These are phyloP conservation scores for Drosophila rellima DNA, from an alignment of 2,888 invertebrate genomes.

Conservation along the genomic window DNA sequence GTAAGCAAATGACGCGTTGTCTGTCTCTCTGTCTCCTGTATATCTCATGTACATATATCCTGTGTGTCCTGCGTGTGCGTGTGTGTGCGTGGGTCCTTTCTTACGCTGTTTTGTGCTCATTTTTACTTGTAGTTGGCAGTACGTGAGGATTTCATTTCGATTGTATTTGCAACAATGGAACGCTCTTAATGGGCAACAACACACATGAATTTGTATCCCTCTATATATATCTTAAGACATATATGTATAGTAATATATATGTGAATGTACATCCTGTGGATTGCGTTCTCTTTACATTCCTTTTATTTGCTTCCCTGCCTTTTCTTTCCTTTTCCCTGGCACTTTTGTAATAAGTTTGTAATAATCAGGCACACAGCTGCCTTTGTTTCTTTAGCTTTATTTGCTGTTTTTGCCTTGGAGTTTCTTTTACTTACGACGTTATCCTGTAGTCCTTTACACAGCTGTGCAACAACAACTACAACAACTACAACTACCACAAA, in stretches of 20 bases:
- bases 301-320: neutral
- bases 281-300: constrained; percentile 33
- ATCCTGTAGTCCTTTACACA: constrained; percentile 49
- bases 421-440: constrained; percentile 43
- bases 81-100: constrained; percentile 33
- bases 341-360: constrained; percentile 67
- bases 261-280: constrained; percentile 26
- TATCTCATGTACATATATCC: neutral
- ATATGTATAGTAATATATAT: constrained; percentile 4
- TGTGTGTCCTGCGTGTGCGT: constrained; percentile 3
- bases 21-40: constrained; percentile 2
- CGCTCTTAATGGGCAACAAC: constrained; percentile 52
- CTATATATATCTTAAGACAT: constrained; percentile 8
- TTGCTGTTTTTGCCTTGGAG: constrained; percentile 29
- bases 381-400: constrained; percentile 13
- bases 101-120: constrained; percentile 53
- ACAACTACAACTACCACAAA: constrained; percentile 34
- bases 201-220: constrained; percentile 43
- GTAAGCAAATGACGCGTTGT: constrained; percentile 57
- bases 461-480: constrained; percentile 43
- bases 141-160: constrained; percentile 71
- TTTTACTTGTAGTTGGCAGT: constrained; percentile 55
- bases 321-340: constrained; percentile 37
- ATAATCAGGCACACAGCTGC: constrained; percentile 59
- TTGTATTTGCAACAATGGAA: constrained; percentile 61